Conservation (phyloP, 2,888 invertebrate genomes). For the Clistopyga incitator region DNA sequence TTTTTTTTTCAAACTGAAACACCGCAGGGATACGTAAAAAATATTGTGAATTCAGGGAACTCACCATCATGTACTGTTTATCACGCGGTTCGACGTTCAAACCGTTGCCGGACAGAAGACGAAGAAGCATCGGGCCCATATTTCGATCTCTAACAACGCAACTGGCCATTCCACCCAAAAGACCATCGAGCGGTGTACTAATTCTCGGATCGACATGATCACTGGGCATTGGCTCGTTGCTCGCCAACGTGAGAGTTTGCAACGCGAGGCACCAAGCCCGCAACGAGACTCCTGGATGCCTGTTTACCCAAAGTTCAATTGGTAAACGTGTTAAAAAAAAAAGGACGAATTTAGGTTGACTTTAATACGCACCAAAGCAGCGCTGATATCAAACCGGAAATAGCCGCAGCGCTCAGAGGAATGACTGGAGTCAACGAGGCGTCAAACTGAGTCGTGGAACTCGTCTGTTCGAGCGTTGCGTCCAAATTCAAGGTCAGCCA, state of each 20-base stretch:
- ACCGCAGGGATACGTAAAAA: too few species aligned
- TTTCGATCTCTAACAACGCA: conserved; percentile 88
- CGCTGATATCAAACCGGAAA: conserved; percentile 88
- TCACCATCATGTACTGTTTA: conserved; percentile 85
- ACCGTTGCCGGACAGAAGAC: conserved; percentile 89
- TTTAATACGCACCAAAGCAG: conserved; percentile 86
- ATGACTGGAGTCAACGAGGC: conserved; percentile 88
- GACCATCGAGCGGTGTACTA: conserved; percentile 78
- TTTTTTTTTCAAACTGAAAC: too few species aligned
- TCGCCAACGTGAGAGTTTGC: conserved; percentile 90
- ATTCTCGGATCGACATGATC: conserved; percentile 77
- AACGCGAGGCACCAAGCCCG: conserved; percentile 93
- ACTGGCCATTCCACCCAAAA: conserved; percentile 87
- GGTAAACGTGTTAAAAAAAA: not conserved
- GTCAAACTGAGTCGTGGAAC: conserved; percentile 85
- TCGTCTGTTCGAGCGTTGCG: conserved; percentile 84
- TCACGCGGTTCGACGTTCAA: conserved; percentile 84
- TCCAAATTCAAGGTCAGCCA: conserved; percentile 94
- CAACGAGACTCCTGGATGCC: conserved; percentile 88
- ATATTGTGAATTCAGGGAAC: not conserved
- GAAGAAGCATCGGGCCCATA: conserved; percentile 88
- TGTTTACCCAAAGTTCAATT: conserved; percentile 66
- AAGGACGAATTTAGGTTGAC: conserved; percentile 15
- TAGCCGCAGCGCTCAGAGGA: conserved; percentile 88
- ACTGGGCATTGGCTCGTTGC: conserved; percentile 86